Base-by-base conservation (phyloP, 2,888 invertebrate species). In the Chorisops tibialis region DNA sequence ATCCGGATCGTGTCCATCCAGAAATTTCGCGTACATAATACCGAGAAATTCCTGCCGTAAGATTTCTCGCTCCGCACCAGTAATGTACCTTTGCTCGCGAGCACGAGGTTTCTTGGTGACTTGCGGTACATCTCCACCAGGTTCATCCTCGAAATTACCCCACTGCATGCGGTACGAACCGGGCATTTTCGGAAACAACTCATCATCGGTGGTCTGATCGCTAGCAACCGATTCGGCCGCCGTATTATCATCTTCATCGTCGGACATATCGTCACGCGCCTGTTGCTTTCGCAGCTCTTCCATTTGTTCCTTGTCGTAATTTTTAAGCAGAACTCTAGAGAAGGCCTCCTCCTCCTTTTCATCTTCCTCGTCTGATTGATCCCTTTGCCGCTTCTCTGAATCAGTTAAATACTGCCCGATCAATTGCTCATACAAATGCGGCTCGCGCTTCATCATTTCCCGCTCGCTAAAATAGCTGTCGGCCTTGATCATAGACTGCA, bases 381-480 rank as follows among this genome's bases (percentile, higher is more conserved):
- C 88, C 14, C 88, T 79, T 56, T 81, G 80, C 65, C 82, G 81
- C 63, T 86, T 85, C 74, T 96, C 93, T 30, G 87, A 85, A 62
- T 88, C 86, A 2, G 88, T 87, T 67, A 96, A 76, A 75, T 89
- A 94, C 71, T 88, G 89, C 0, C 95, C 96, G 45, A 97, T 82
- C 68, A 97, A 80, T 71, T 95, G 90, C 67, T 96, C 92, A 78
- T 93, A 97, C 0, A 96, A 78, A 58, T 91, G 80, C 1, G 96
- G 97, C 75, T 94, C 92, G 63, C 97, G 80, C 68, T 86, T 87
- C 85, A 93, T 92, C 96, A 97, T 97, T 81, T 93, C 91, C 64
- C 85, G 86, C 75, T 96, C 95, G 73, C 89, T 89, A 72, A 97
- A 97, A 77, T 96, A 96, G 22, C 82, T 81, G 3, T 73, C 83